Evolutionary conservation across 2,797 vertebrate genomes (phyloP), one percentile per base, ranked within the genome.

Genomic region (Streptopelia turtur): DNA sequence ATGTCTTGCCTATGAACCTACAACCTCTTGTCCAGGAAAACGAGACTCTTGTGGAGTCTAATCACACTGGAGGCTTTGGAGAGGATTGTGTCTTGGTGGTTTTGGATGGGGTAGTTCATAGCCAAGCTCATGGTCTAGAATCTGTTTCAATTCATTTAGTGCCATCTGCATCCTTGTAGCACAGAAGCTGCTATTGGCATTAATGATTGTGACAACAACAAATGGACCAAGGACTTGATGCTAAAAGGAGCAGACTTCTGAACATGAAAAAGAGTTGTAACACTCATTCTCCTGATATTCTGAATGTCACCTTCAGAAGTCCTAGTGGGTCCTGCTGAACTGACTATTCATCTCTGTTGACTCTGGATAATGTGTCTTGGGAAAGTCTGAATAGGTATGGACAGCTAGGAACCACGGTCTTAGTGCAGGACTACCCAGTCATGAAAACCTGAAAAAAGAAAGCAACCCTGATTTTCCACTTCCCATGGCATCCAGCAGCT

Each of bases 321-420:
- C 90, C 75, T 87, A 56, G 33, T 8, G 30, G 21, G 53, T 84
- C n/a, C 45, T 60, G 77, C 53, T 89, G 55, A 84, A 33, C 96
- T 87, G 90, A 94, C 92, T 92, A 89, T 55, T 94, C 75, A 49
- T 93, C 71, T 96, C 93, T 93, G 72, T 77, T 4, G 1, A 78
- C 30, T 43, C 33, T 83, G 87, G 18, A 39, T 74, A 92, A 88
- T 4, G 64, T 71, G 65, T 90, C 82, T 90, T 76, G 78, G 95
- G 84, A 90, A 95, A 92, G 94, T 13, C 43, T 35, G 82, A 79
- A 59, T 91, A 72, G 61, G 77, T 75, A 64, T 35, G 72, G 92
- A 78, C 82, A 96, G 49, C 56, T 61, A 11, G 41, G 85, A 72
- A 31, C 11, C 55, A 25, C 37, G n/a, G 37, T 18, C 77, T 70